Evolutionary conservation across 92 coral and sea anemone species (phyloP).

Genomic region (Bergia puertoricense): DNA sequence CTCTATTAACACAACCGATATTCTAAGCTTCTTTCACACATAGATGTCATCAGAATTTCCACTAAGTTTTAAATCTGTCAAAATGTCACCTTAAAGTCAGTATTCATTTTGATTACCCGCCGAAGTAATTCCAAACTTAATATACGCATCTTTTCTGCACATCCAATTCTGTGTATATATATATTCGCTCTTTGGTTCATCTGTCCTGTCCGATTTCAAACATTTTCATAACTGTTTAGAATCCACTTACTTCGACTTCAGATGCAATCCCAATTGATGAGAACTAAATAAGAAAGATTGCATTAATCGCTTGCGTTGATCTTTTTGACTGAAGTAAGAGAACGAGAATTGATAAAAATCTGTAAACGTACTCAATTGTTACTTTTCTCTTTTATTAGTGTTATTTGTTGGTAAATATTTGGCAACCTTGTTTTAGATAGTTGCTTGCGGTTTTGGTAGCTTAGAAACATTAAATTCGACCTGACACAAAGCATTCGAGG

Average conservation of each 20-base stretch:
- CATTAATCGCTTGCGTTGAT: slow-evolving; percentile 4
- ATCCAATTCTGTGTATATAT: slow-evolving; percentile 7
- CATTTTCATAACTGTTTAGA: neutral
- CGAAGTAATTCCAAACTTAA: slow-evolving; percentile 15
- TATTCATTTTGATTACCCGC: slow-evolving; percentile 33
- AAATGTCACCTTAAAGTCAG: slow-evolving; percentile 30
- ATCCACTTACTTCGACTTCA: neutral
- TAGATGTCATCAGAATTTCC: slow-evolving; percentile 5
- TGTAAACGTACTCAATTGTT: slow-evolving; percentile 39
- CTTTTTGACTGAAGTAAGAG: slow-evolving; percentile 13
- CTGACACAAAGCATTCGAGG: neutral
- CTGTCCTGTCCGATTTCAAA: neutral
- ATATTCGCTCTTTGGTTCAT: neutral
- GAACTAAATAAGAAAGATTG: neutral
- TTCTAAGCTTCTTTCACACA: slow-evolving; percentile 23
- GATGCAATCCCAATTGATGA: slow-evolving; percentile 3
- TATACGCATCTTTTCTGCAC: neutral
- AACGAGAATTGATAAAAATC: slow-evolving; percentile 19
- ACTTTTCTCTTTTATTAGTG: slow-evolving; percentile 41
- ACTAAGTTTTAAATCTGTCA: slow-evolving; percentile 17
- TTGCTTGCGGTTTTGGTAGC: slow-evolving; percentile 29
- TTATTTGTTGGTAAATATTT: slow-evolving; percentile 37
- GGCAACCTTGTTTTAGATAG: slow-evolving; percentile 37
- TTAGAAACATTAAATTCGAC: slow-evolving; percentile 24
- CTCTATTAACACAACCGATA: slow-evolving; percentile 8